phyloP scores from a whole-genome alignment of 2,113 vertebrate genomes.

The Upupa epops region DNA sequence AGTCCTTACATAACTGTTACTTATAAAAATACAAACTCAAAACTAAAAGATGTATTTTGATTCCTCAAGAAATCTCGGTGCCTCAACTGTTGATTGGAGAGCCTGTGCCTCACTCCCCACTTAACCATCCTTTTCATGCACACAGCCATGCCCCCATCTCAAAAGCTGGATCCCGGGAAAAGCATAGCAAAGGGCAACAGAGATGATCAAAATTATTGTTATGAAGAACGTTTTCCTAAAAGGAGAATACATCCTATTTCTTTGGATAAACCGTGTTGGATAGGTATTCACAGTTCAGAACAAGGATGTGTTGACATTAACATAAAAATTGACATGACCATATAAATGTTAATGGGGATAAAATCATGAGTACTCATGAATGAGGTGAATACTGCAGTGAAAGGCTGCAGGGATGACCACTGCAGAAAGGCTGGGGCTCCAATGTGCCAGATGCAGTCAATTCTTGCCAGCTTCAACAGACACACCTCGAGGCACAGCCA shows the following conservation, averaged over 20 bases:
- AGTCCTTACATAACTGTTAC: background rate
- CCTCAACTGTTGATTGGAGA: background rate
- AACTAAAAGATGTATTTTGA: background rate
- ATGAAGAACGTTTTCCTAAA: background rate
- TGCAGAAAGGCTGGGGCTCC: background rate
- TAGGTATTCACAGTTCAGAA: background rate
- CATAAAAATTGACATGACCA: too few species aligned
- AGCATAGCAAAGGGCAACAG: background rate
- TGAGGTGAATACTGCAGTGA: accelerated
- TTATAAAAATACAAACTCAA: background rate
- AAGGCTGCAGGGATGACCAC: accelerated
- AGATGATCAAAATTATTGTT: background rate
- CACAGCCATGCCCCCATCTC: background rate
- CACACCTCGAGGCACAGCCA: accelerated
- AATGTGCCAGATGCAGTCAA: accelerated
- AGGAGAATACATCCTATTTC: background rate
- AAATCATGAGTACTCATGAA: accelerated
- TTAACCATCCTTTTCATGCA: accelerated
- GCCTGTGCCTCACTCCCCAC: background rate
- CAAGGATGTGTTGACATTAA: accelerated
- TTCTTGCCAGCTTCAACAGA: accelerated
- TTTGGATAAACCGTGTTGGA: background rate
- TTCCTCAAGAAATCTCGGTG: background rate
- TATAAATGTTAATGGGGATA: background rate
- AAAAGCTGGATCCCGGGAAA: background rate